A percentile compares a stretch with the other conserved stretches of the same genome.
Conservation (phyloP, 2,113 vertebrate species). For the Otolemur garnettii region DNA sequence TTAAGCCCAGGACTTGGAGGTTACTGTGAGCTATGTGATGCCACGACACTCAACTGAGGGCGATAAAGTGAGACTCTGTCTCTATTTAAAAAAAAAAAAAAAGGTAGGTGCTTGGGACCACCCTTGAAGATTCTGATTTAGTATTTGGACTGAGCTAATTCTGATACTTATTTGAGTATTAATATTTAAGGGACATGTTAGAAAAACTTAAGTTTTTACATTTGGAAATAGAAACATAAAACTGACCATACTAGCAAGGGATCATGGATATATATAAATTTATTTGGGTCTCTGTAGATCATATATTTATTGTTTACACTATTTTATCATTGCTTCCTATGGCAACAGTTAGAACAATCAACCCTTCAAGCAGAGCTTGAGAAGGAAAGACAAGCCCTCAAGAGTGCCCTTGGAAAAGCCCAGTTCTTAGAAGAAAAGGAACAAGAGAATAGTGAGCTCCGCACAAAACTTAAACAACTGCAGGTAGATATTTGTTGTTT, state of each 20-base stretch:
- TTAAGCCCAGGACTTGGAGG: too few relatives aligned
- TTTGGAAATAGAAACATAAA: not conserved
- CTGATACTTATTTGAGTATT: not conserved
- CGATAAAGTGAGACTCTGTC: too few relatives aligned
- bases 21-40: too few relatives aligned
- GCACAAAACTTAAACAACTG: constrained; percentile 86
- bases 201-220: constrained; percentile 27
- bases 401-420: constrained; percentile 87
- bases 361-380: constrained; percentile 89
- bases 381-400: constrained; percentile 89
- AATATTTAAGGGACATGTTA: not conserved
- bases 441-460: constrained; percentile 87
- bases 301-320: constrained; percentile 30
- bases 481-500: constrained; percentile 86
- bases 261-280: not conserved
- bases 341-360: constrained; percentile 88
- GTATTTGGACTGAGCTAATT: not conserved
- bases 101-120: not conserved
- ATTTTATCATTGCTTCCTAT: constrained; percentile 66
- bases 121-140: constrained; percentile 17
- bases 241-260: not conserved
- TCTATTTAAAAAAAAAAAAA: not conserved
- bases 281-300: constrained; percentile 30
- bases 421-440: constrained; percentile 88
- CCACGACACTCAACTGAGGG: too few relatives aligned